Evolutionary conservation across 1,140 invertebrate species (phyloP), one percentile per base, ranked within the genome.

Genomic region (Heterodera schachtii): DNA sequence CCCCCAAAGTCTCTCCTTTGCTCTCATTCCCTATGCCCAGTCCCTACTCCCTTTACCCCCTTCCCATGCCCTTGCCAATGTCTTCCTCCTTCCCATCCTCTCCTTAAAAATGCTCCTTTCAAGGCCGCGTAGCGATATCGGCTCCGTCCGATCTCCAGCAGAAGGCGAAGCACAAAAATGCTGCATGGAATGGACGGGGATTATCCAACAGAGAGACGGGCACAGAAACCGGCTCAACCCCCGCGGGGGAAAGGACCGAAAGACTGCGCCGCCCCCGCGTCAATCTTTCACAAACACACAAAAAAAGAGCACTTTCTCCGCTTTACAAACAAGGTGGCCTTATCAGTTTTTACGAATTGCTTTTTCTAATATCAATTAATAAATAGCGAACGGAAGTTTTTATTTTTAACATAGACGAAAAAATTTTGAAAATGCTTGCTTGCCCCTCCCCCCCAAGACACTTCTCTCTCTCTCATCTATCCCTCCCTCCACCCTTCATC

Each of bases 31-130:
- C 31, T 31, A 31, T 31, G 31, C 31, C 31, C 31, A 31, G 31
- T 31, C 31, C 31, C 31, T 31, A 31, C 31, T 31, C 31, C 31
- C 31, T 31, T 31, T 31, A 31, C 31, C 31, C 31, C 31, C 31
- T 31, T 31, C 66, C 66, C 21, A n/a, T 67, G n/a, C 21, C 66
- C 21, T 67, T 67, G n/a, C 21, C 66, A n/a, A n/a, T 67, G n/a
- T 67, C 66, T 67, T 67, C 21, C 66, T 67, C 66, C 21, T 21
- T 67, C 66, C 21, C 66, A n/a, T 67, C 21, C 66, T 67, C 21
- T 67, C 66, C 21, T 67, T 67, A 64, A 64, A 64, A 64, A 60
- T 60, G 57, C 11, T 11, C 57, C 0, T 64, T 19, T 19, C 57
- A 64, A 64, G 57, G 57, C 19, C 57, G 57, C 57, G 57, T 19